phyloP scores from a whole-genome alignment of 1,140 invertebrate genomes.

The Chelonus insularis region DNA sequence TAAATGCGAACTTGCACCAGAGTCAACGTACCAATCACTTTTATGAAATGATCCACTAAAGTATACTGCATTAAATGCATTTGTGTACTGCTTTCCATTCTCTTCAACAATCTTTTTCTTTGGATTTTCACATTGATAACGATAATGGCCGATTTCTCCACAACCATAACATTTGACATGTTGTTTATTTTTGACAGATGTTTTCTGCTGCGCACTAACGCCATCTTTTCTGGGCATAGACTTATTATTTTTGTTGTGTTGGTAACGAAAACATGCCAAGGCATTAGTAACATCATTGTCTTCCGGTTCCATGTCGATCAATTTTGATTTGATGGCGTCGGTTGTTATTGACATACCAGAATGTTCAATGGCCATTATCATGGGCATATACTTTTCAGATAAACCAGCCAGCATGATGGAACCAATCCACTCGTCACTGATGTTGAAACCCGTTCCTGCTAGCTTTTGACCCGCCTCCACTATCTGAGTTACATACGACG shows the following conservation, averaged over 20 bases:
- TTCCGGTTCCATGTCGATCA: conserved; percentile 1
- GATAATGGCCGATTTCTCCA: no score
- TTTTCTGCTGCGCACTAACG: background rate
- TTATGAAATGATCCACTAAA: no score
- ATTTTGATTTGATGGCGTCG: conserved; percentile 33
- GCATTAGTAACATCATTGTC: no score
- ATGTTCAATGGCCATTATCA: conserved; percentile 19
- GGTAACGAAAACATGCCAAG: no score
- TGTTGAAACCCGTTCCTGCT: background rate
- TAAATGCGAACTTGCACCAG: no score
- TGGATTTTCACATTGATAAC: no score
- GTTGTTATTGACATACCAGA: conserved; percentile 29
- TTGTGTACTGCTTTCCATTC: no score
- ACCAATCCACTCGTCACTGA: conserved; percentile 22
- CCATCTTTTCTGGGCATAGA: background rate
- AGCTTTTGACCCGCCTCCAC: conserved; percentile 10
- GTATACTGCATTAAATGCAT: no score
- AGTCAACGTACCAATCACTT: no score
- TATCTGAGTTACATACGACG: conserved; percentile 3
- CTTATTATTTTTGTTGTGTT: background rate
- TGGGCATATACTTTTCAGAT: conserved; percentile 10
- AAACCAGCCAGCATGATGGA: conserved; percentile 9
- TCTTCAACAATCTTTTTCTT: background rate
- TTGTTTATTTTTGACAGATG: background rate
- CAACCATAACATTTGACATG: background rate